Base-by-base conservation (phyloP, 2,888 invertebrate species). In the Brachynemurus nebulosus region DNA sequence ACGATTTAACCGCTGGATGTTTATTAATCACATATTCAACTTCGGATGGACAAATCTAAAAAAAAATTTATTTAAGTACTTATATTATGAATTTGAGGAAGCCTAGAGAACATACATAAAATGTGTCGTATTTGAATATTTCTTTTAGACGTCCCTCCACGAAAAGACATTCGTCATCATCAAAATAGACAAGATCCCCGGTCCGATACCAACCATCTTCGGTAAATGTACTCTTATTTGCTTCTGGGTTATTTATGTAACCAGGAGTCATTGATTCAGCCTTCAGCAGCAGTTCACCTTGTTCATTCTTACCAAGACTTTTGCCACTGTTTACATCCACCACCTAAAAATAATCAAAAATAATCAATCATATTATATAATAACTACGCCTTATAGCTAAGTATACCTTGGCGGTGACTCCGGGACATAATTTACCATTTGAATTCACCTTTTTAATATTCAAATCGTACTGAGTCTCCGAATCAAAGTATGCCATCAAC, bases 241-340 rank as follows among this genome's bases (percentile, higher is more conserved):
- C 37, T 8, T 4, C 37, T 2, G 3, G 17, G 6, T 37, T 37
- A n/a, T 17, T 17, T 4, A 20, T 20, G 12, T 37, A 37, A 4
- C 37, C 37, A 19, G 17, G 18, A 17, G 12, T 17, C 20, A 37
- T 19, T 7, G 16, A 37, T 19, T 37, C 20, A 17, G 18, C 17
- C 20, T 37, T 37, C n/a, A 37, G 8, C 8, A n/a, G 12, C 11
- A 37, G 37, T 20, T 37, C 37, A 19, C 37, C 37, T 37, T 37
- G 17, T 37, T 37, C 8, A n/a, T 19, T 19, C 2, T 6, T 14
- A 4, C n/a, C n/a, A 11, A 37, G 6, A 19, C 11, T 7, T 19
- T 37, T 20, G n/a, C n/a, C n/a, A 7, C 20, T 37, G 1, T 3
- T 12, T 11, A 18, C 2, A 37, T 37, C 37, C 18, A 37, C 37